Evolutionary conservation across 2,797 vertebrate species (phyloP).

Genomic region (Numenius phaeopus): DNA sequence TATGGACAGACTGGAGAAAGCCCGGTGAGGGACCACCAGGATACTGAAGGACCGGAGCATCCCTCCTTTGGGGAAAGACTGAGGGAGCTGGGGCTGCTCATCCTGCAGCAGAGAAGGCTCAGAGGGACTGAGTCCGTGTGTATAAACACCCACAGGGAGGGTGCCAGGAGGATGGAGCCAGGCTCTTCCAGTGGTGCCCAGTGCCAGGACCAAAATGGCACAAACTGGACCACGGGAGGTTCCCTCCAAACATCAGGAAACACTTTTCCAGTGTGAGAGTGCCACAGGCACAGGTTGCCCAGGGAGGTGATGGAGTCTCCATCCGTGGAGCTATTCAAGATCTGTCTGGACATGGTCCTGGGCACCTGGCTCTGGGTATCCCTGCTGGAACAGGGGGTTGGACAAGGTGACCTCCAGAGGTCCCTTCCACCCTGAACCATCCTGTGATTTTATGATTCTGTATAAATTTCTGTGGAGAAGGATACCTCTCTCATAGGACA

Average conservation of each 20-base stretch:
- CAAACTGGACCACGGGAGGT: rapidly evolving
- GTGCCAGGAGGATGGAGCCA: background rate
- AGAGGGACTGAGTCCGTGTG: background rate
- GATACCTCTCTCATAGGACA: background rate
- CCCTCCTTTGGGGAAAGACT: background rate
- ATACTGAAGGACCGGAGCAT: background rate
- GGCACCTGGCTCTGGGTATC: background rate
- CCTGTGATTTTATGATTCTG: background rate
- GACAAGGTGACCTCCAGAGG: background rate
- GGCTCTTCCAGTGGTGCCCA: background rate
- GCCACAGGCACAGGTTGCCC: background rate
- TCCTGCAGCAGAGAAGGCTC: background rate
- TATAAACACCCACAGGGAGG: background rate
- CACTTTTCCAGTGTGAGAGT: background rate
- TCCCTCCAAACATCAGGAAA: background rate
- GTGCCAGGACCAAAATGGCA: background rate
- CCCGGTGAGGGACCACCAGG: background rate
- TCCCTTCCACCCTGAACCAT: background rate
- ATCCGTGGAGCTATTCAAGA: background rate
- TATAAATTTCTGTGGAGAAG: background rate
- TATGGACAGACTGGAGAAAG: background rate
- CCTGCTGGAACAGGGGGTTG: background rate
- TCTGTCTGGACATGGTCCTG: background rate
- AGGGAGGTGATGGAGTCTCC: background rate
- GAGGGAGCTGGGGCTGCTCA: background rate